Evolutionary conservation across 2,888 invertebrate species (phyloP), one percentile per base, ranked within the genome.

Genomic region (Eristalinus sepulchralis): DNA sequence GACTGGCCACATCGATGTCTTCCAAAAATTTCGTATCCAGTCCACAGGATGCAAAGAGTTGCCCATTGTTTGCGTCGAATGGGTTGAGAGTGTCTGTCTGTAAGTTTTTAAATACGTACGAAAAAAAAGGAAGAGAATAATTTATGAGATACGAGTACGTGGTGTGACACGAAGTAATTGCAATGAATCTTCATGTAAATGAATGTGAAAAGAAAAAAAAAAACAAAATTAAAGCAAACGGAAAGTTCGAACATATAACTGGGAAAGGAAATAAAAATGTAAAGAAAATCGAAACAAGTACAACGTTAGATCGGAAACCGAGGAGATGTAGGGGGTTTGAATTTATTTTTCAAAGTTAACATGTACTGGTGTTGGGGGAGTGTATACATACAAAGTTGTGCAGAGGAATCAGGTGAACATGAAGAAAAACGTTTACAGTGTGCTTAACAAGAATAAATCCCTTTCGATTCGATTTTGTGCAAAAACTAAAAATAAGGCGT

Each of bases 21-120:
- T 92, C 91, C 77, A 89, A 80, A 70, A 91, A 88, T 88, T 91
- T 94, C 93, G 93, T 94, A 91, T 94, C 94, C 93, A 94, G 92
- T 93, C 94, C 92, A 68, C 92, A 92, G 88, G 92, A 90, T 80
- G 91, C 91, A 92, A 94, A 95, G 93, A 95, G 94, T 93, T 95
- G 94, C 93, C 95, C 95, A 94, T 95, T 95, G 93, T 94, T 93
- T 88, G 93, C 95, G 92, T 96, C 95, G 94, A 97, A 96, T 95
- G 96, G 96, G 95, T 96, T 96, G 95, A 96, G 96, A 95, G 96
- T 96, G 94, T 97, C 96, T 92, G 96, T 96, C 97, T 97, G 94
- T 10, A 93, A 88, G 92, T 89, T 68, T 34, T 9, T n/a, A n/a
- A n/a, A 5, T 20, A n/a, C 53, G 27, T 20, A 20, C 39, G 47